Base-by-base conservation (phyloP, 2,888 invertebrate species). In the Netelia virgata region DNA sequence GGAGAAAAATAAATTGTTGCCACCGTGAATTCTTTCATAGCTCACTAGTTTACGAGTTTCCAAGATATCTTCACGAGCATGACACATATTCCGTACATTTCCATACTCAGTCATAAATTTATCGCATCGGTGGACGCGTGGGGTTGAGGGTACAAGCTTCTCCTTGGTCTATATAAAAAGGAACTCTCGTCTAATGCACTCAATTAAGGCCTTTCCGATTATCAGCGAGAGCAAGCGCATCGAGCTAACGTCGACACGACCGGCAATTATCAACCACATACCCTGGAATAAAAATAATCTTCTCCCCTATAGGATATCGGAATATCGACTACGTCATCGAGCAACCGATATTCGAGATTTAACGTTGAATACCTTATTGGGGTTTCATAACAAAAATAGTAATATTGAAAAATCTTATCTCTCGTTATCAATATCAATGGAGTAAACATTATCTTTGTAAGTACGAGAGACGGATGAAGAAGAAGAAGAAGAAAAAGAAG, bases 151-250 rank as follows among this genome's bases (percentile, higher is more conserved):
- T 69, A 77, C 78, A 59, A 47, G 82, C 78, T 78, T 78, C 80
- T 41, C 23, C 75, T 43, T 55, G 59, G 59, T 70, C 82, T 61
- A 84, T 85, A 89, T 89, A 90, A 79, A 72, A 91, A 86, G 68
- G 28, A 68, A 89, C 88, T 88, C 75, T 28, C 86, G 79, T 83
- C 85, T 89, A 90, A 89, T 91, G 89, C 88, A 89, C 86, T 90
- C 89, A 91, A 92, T 91, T 91, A 90, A 87, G 82, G 80, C 83
- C 75, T 59, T 70, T 18, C 77, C 18, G 68, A 68, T 70, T 79
- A 74, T 83, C 68, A 63, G 79, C 59, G 55, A 68, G 61, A 81
- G 74, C 47, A 57, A 63, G 68, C 73, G 74, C 20, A 80, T 50
- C 1, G 43, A 41, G 11, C 55, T 64, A 63, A 63, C 83, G 70